A percentile compares a stretch with the other conserved stretches of the same genome.
These are phyloP conservation scores for Thaleichthys pacificus DNA, from an alignment of 2,797 vertebrate genomes.

Conservation along the genomic window DNA sequence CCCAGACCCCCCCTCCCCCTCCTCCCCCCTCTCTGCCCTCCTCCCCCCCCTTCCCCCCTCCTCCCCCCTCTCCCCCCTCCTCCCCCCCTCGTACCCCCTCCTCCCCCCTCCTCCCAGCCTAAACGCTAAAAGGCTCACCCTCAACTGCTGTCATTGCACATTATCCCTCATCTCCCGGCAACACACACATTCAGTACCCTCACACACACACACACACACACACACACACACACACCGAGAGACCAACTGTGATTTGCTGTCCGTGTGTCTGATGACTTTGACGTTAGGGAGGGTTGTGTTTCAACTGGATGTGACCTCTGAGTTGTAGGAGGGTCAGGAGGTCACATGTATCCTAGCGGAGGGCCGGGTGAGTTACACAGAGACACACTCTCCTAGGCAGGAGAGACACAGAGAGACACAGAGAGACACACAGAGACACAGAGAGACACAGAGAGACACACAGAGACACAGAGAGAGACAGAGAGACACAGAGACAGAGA, in stretches of 20 bases:
- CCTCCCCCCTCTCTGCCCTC: too few relatives aligned
- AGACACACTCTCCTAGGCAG: too few relatives aligned
- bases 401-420: too few relatives aligned
- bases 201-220: conserved; percentile 1
- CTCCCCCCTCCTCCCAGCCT: conserved; percentile 37
- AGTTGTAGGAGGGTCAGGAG: conserved; percentile 53
- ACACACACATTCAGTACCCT: conserved; percentile 9
- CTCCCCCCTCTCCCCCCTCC: conserved; percentile 10
- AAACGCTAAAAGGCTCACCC: conserved; percentile 62
- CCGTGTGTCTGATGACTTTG: conserved; percentile 52
- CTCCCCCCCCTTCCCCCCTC: neutral
- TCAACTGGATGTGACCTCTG: conserved; percentile 46
- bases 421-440: too few relatives aligned
- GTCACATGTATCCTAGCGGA: conserved; percentile 49
- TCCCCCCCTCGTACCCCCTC: conserved; percentile 35
- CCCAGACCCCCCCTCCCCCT: conserved; percentile 3
- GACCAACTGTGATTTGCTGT: conserved; percentile 35
- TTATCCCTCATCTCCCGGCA: conserved; percentile 42
- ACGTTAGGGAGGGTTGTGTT: conserved; percentile 47
- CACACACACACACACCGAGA: conserved; percentile 3
- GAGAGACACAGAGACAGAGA: too few relatives aligned
- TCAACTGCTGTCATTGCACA: conserved; percentile 60
- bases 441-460: too few relatives aligned
- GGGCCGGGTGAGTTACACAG: conserved; percentile 49
- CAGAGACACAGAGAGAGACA: too few relatives aligned